phyloP scores from a whole-genome alignment of 2,113 vertebrate species.

The Trochalopteron elliotii region DNA sequence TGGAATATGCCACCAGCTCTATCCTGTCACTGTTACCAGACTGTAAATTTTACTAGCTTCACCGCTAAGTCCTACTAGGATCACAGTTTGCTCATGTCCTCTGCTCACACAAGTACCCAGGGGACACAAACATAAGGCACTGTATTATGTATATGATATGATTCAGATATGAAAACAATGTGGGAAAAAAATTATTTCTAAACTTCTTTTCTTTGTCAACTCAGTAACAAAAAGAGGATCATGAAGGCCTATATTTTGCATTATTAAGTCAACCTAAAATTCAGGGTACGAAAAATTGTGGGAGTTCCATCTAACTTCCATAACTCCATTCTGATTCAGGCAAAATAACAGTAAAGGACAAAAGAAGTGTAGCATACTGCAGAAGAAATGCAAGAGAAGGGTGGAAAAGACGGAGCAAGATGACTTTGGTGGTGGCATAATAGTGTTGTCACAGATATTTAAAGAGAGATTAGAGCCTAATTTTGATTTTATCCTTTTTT shows the following conservation, averaged over 20 bases:
- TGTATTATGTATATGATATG: not conserved
- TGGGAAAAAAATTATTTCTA: not conserved
- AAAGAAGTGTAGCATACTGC: not conserved
- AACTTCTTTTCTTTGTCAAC: not conserved
- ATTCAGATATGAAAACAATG: not conserved
- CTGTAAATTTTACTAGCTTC: not conserved
- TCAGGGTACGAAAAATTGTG: not conserved
- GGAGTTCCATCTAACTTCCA: not conserved
- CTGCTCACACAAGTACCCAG: not conserved
- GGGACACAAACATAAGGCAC: not conserved
- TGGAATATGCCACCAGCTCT: not conserved
- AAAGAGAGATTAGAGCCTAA: not conserved
- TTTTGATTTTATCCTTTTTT: not conserved
- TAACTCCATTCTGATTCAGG: not conserved
- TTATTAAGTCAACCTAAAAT: not conserved
- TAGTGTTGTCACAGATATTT: not conserved
- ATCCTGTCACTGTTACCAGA: not conserved
- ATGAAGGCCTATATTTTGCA: not conserved
- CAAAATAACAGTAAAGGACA: not conserved
- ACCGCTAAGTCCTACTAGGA: not conserved
- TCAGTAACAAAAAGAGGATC: not conserved
- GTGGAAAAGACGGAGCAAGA: not conserved
- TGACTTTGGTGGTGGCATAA: not conserved
- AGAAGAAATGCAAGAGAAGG: not conserved
- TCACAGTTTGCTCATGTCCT: not conserved